These are phyloP conservation scores for Galerucella calmariensis DNA, from an alignment of 2,888 invertebrate species.

Conservation along the genomic window DNA sequence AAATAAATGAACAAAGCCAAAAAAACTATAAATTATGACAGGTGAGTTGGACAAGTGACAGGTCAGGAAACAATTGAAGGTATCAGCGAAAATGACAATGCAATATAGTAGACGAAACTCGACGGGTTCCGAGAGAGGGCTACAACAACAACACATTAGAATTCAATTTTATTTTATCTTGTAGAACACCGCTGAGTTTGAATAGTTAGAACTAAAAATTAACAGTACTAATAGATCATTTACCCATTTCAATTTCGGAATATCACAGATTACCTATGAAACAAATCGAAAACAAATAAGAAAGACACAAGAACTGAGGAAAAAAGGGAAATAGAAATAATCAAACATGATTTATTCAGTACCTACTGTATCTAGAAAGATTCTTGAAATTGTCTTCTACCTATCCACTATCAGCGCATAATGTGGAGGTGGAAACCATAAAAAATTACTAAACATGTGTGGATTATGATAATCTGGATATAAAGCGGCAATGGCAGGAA, in stretches of 20 bases:
- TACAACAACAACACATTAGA: conserved; percentile 3
- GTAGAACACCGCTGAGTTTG: conserved; percentile 1
- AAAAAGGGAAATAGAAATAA: no score
- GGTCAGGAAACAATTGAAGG: conserved; percentile 43
- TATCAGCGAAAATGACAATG: conserved; percentile 48
- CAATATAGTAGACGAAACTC: conserved; percentile 46
- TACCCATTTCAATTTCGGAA: background rate
- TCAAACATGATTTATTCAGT: no score
- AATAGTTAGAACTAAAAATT: background rate
- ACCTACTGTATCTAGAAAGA: no score
- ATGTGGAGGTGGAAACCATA: no score
- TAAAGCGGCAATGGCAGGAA: no score
- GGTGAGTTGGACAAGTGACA: conserved; percentile 36
- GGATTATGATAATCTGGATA: no score
- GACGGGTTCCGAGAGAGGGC: conserved; percentile 34
- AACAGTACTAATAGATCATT: background rate
- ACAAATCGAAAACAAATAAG: no score
- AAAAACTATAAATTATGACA: conserved; percentile 49
- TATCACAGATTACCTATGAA: background rate
- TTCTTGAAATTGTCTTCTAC: no score
- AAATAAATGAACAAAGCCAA: conserved; percentile 46
- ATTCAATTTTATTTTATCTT: background rate
- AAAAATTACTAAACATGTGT: no score
- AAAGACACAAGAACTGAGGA: no score
- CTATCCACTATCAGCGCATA: no score